These are phyloP conservation scores for Benitochromis conjunctus DNA, from an alignment of 2,113 vertebrate genomes.

Conservation along the genomic window DNA sequence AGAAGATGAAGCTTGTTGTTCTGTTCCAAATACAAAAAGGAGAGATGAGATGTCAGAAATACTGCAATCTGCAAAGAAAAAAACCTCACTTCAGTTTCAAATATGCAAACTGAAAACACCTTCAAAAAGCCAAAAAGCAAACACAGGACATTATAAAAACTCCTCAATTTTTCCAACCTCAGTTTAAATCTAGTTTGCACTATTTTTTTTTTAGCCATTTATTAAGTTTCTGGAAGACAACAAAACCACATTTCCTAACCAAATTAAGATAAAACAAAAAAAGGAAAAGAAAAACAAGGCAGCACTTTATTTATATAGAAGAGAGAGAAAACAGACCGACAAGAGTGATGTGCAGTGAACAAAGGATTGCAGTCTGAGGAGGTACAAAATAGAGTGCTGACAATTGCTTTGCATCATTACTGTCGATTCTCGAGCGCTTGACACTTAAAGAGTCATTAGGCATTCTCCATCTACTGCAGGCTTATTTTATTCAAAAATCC, in stretches of 20 bases:
- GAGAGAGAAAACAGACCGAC: neutral
- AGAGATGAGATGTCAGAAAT: neutral
- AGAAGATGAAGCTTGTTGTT: slow-evolving; percentile 36
- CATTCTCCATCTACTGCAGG: neutral
- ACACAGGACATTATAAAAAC: neutral
- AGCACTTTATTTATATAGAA: neutral
- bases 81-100: neutral
- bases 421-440: neutral
- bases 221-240: neutral
- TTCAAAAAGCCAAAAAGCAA: neutral
- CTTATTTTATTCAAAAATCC: neutral
- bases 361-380: neutral
- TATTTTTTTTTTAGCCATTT: neutral
- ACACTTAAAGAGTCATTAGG: neutral
- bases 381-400: neutral
- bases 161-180: neutral
- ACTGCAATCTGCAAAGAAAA: neutral
- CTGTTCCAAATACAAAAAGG: slow-evolving; percentile 18
- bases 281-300: neutral
- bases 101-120: neutral
- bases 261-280: neutral
- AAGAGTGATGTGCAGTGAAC: neutral
- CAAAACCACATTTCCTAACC: neutral
- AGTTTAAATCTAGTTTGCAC: neutral
- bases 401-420: neutral